Evolutionary conservation across 1,140 invertebrate species (phyloP), one percentile per base, ranked within the genome.

Genomic region (Drosophila sproati): DNA sequence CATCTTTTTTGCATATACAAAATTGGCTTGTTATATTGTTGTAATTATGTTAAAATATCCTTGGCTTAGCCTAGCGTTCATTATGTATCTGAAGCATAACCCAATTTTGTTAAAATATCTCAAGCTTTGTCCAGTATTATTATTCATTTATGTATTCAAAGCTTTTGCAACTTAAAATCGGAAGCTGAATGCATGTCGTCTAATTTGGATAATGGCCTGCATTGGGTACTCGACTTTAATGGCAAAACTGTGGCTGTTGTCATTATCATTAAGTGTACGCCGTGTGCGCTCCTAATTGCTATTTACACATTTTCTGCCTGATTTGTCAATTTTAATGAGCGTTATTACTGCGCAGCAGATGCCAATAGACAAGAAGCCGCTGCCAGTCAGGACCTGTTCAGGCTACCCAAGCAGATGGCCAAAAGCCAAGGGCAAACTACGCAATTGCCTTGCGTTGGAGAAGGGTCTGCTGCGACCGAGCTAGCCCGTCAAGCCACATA

Each of bases 281-380:
- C 50, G 39, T 78, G 64, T 71, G 64, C n/a, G 20, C 48, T 68
- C 67, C 50, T 87, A 88, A 82, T 83, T 88, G 83, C 73, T 78
- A 83, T 88, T 88, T 83, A 89, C 85, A 88, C 73, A 88, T 89
- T 88, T 88, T 80, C 70, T 80, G 74, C 85, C 74, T 89, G 85
- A 88, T 88, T 88, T 88, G 83, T 82, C 73, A 80, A 83, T 88
- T 89, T 88, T 88, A 88, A 88, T 88, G 80, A 89, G 85, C 80
- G 68, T 80, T 83, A 80, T 88, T 88, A 77, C 48, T 83, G 66
- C 82, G 60, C 56, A 74, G 62, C 70, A 80, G 64, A 72, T 79
- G 67, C 68, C 51, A 77, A 77, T 77, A 83, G 82, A 88, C 69
- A 88, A 69, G 31, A 52, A 43, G 34, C 8, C 31, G 56, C 69